These are phyloP conservation scores for Tonatia bakeri DNA, from an alignment of 2,113 vertebrate genomes.

Conservation along the genomic window DNA sequence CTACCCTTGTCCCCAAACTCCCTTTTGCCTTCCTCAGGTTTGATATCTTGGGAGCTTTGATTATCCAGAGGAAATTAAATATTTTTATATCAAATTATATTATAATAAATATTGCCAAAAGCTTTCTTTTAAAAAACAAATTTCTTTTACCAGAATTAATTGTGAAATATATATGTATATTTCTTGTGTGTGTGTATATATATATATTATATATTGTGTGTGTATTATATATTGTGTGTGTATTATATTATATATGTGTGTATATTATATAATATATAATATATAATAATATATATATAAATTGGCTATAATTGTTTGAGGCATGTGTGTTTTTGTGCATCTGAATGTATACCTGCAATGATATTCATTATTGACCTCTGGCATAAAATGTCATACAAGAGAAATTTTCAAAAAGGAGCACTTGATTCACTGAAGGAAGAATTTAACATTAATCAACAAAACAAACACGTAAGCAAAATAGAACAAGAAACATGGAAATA, in stretches of 20 bases:
- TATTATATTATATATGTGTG: no score
- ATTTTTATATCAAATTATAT: slow-evolving; percentile 81
- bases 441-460: neutral
- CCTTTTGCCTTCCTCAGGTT: slow-evolving; percentile 1
- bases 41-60: slow-evolving; percentile 38
- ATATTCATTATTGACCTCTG: neutral
- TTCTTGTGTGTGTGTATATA: no score
- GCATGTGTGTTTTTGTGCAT: neutral
- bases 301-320: neutral
- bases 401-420: neutral
- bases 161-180: neutral
- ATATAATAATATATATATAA: no score
- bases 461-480: no score
- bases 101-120: slow-evolving; percentile 75
- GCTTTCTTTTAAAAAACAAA: slow-evolving; percentile 30
- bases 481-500: no score
- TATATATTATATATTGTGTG: neutral
- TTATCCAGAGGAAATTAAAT: slow-evolving; percentile 54
- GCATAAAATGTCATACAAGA: neutral
- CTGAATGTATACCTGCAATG: neutral
- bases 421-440: neutral
- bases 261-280: no score
- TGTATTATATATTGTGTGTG: no score
- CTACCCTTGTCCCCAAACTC: neutral
- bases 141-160: neutral